Percentiles rank a stretch among this genome's conserved stretches.
These are phyloP conservation scores for crab-eating macaque (Macaca fascicularis) DNA, from an alignment of 2,113 vertebrate species.

Conservation along the genomic window T2T-MFA8v1.1 NC_088388.1:85199001-85199500, in stretches of 20 bases:
- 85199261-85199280: not conserved
- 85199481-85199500: slow-evolving; percentile 43
- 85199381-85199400: slow-evolving; percentile 1
- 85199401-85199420: not conserved
- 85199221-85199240: not conserved
- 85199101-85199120: too few relatives aligned
- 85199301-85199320: not conserved
- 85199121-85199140: too few relatives aligned
- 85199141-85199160: not conserved
- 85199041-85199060: too few relatives aligned
- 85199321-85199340: not conserved
- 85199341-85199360: not conserved
- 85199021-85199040: too few relatives aligned
- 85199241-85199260: not conserved
- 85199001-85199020: not conserved
- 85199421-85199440: slow-evolving; percentile 40
- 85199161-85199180: not conserved
- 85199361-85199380: not conserved
- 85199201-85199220: slow-evolving; percentile 3
- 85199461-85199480: slow-evolving; percentile 44
- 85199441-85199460: slow-evolving; percentile 59
- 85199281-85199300: slow-evolving; percentile 6
- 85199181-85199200: not conserved
- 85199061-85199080: too few relatives aligned
- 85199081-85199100: too few relatives aligned